Base-by-base conservation (phyloP, 2,888 invertebrate genomes). In the Epinotia demarniana region DNA sequence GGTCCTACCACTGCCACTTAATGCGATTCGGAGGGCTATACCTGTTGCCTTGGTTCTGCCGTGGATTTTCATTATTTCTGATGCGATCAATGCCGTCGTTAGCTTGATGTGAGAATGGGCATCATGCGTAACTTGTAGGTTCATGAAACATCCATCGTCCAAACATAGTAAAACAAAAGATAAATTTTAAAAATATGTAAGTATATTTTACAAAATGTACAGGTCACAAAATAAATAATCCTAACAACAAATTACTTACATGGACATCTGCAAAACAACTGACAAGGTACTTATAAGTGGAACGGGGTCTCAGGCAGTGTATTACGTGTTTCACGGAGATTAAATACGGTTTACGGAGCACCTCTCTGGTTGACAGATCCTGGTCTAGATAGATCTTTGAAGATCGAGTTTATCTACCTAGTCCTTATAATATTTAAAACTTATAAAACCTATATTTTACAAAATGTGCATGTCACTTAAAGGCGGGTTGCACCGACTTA, bases 231-330 rank as follows among this genome's bases (percentile, higher is more conserved):
- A 23, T 9, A 23, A 3, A 27, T 27, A 27, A 23, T 23, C 16
- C 49, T 27, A 9, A 8, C n/a, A 27, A 23, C 57, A 43, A 57
- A 68, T 81, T 81, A 88, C 69, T 81, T 81, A 88, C 69, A 83
- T 70, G 9, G 86, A 73, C 9, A 83, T 73, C 72, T 89, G 90
- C 66, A 90, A 76, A 27, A 87, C 46, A 55, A 83, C 81, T 78
- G 4, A 91, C 72, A 55, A 91, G 77, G 70, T 91, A 80, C 9
- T 39, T 9, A 74, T 39, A 83, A 0, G 89, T 86, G 0, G 91
- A 87, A 76, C 85, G 90, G 1, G 93, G 93, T 33, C 91, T 90
- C 2, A 82, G 80, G 68, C 94, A 94, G 0, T 87, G 83, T 0
- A 85, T 87, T 1, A 79, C 79, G 0, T 94, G 93, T 16, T 77